Conservation (phyloP, 2,888 invertebrate species). For the Agonopterix heracliana region DNA sequence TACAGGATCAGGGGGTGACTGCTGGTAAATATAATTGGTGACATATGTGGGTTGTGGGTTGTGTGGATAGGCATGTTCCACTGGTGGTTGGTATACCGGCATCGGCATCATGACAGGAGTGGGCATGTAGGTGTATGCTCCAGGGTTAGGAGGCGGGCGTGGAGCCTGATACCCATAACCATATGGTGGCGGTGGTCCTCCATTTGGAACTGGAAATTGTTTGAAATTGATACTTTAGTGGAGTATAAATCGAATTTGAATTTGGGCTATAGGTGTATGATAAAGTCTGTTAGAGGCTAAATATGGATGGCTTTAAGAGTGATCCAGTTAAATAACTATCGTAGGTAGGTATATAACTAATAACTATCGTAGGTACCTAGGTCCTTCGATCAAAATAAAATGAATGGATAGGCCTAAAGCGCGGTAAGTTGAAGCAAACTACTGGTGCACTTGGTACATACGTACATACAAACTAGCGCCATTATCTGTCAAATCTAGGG, state of each 20-base stretch:
- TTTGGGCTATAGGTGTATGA: too few species aligned
- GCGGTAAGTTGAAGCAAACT: too few species aligned
- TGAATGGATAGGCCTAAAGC: too few species aligned
- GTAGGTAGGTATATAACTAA: too few species aligned
- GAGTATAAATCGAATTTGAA: background rate
- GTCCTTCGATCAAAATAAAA: too few species aligned
- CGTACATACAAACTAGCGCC: too few species aligned
- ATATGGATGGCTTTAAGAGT: too few species aligned
- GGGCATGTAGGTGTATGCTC: conserved; percentile 23
- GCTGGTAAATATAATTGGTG: conserved; percentile 53
- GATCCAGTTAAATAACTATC: too few species aligned
- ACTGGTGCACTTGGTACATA: too few species aligned
- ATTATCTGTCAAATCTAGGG: too few species aligned
- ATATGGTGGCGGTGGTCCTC: conserved; percentile 30
- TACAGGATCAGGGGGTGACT: conserved; percentile 28
- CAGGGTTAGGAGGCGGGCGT: conserved; percentile 14
- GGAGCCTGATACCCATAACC: conserved; percentile 24
- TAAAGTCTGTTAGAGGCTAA: too few species aligned
- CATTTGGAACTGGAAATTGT: conserved; percentile 39
- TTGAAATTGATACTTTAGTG: background rate
- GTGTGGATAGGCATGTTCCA: conserved; percentile 14
- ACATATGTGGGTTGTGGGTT: conserved; percentile 39
- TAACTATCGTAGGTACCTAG: too few species aligned
- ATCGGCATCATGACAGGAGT: conserved; percentile 10
- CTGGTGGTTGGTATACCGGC: conserved; percentile 46